Base-by-base conservation (phyloP, 1,140 invertebrate genomes). In the Drosophila seguyi region DNA sequence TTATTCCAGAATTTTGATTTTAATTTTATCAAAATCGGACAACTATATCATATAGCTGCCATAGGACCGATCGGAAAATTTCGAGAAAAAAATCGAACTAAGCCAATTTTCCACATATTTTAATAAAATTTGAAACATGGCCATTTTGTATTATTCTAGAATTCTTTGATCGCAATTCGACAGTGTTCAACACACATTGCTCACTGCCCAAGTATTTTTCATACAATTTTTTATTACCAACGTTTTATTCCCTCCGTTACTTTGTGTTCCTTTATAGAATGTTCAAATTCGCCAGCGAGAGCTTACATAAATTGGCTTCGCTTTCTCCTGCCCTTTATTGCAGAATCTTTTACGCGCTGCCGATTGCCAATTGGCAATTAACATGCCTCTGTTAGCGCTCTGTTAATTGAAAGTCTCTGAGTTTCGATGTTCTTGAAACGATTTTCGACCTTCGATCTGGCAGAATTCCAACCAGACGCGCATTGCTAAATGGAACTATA, bases 321-420 rank as follows among this genome's bases (percentile, higher is more conserved):
- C 36, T 62, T 50, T 34, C 53, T 27, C 22, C 14, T n/a, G 16
- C n/a, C 25, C 47, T 66, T 69, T 69, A 27, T 18, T 25, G 14
- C 45, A 34, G 55, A 69, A 69, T 44, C 27, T 66, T 39, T 68
- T 52, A 38, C 47, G 68, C 53, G 52, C 20, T 41, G 39, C 41
- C 68, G 69, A 65, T 69, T 69, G 68, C 52, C 68, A 34, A 45
- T 22, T 34, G 65, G 27, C 14, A 72, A 72, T 71, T 71, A 48
- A 72, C 50, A 72, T 42, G 52, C 52, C 66, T 14, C 67, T 72
- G 52, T 71, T 71, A 58, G 27, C 34, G 66, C 27, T 47, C 55
- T 72, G 68, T 57, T 72, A 72, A 72, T 58, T 34, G 13, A 48
- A 47, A 48, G 14, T 27, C 39, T 71, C 22, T 18, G 20, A 59